A percentile compares a stretch with the other conserved stretches of the same genome.
phyloP scores from a whole-genome alignment of 2,113 vertebrate species.

The Chaetodon auriga region DNA sequence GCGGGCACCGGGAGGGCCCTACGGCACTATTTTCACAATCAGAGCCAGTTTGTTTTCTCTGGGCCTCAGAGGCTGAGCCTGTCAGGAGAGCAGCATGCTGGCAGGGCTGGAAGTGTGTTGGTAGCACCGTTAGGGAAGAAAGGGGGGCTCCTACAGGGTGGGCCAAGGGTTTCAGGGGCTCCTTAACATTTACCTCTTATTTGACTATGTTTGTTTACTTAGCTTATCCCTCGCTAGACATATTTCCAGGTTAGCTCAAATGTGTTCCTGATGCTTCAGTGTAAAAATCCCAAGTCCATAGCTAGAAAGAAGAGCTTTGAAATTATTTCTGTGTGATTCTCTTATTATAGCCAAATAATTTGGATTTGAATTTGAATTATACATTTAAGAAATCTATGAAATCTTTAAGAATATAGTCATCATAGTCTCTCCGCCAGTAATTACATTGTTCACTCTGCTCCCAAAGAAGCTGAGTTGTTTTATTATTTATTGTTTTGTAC shows the following conservation, averaged over 20 bases:
- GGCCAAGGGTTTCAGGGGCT: slow-evolving; percentile 61
- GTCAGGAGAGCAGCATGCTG: slow-evolving; percentile 76
- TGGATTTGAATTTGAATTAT: not conserved
- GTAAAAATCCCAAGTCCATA: not conserved
- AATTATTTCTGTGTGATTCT: slow-evolving; percentile 5
- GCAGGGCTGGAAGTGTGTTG: slow-evolving; percentile 64
- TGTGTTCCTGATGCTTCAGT: slow-evolving; percentile 5
- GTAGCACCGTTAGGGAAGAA: slow-evolving; percentile 45
- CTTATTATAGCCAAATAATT: not conserved
- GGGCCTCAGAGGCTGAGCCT: slow-evolving; percentile 74
- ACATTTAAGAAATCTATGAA: not conserved
- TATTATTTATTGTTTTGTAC: not conserved
- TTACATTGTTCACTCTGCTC: not conserved
- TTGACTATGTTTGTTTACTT: slow-evolving; percentile 72
- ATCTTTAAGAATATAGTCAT: not conserved
- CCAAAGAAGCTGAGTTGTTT: slow-evolving; percentile 1
- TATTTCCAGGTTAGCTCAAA: slow-evolving; percentile 44
- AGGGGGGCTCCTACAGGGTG: slow-evolving; percentile 66
- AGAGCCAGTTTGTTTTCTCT: slow-evolving; percentile 86
- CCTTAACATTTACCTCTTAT: slow-evolving; percentile 65
- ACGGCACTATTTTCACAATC: slow-evolving; percentile 85
- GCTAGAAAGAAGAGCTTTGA: not conserved
- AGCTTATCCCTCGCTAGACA: slow-evolving; percentile 45
- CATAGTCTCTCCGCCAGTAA: not conserved
- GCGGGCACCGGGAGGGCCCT: slow-evolving; percentile 77